A percentile compares a stretch with the other conserved stretches of the same genome.
phyloP scores from a whole-genome alignment of 1,140 invertebrate species.

The Helicoverpa armigera region DNA sequence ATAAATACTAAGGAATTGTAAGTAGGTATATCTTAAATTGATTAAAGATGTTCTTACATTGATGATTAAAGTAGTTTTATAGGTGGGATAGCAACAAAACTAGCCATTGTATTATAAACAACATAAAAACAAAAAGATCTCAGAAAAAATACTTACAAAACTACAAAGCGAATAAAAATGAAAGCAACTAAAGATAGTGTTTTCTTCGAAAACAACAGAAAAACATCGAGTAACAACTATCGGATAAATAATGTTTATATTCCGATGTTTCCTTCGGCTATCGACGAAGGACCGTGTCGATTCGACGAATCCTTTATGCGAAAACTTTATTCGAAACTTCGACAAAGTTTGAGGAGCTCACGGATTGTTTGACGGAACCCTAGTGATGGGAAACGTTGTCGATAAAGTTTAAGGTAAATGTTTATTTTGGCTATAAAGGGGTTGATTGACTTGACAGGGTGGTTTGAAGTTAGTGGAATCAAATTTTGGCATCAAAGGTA shows the following conservation, averaged over 20 bases:
- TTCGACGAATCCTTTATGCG: conserved; percentile 42
- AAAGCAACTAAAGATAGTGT: not conserved
- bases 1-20: no score
- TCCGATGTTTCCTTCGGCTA: conserved; percentile 8
- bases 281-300: not conserved
- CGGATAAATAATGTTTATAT: conserved; percentile 11
- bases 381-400: conserved; percentile 32
- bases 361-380: conserved; percentile 31
- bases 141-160: no score
- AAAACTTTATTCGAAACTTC: conserved; percentile 23
- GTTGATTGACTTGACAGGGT: not conserved
- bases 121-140: no score
- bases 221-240: conserved; percentile 1
- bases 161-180: not conserved
- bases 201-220: not conserved
- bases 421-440: conserved; percentile 14
- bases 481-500: no score
- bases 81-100: no score
- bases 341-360: conserved; percentile 7
- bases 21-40: no score
- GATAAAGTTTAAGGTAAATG: conserved; percentile 21
- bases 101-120: no score
- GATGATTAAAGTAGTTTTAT: no score
- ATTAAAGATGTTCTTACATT: no score
- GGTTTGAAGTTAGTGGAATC: no score